Conservation (phyloP, 2,113 vertebrate species). For the Ophiodon elongatus region DNA sequence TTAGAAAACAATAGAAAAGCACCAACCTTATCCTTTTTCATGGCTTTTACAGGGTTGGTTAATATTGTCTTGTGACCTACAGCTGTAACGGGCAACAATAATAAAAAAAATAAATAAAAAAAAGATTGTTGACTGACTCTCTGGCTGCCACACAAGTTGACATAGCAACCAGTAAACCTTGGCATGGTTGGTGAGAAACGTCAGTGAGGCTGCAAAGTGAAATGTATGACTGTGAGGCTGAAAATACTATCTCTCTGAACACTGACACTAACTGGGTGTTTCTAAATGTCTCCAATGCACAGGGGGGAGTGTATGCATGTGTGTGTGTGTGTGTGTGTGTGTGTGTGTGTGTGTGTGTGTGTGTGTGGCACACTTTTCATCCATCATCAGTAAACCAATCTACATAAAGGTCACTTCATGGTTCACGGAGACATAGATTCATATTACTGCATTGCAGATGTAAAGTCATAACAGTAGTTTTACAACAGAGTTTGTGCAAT, state of each 20-base stretch:
- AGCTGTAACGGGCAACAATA: neutral
- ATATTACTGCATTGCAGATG: slow-evolving; percentile 59
- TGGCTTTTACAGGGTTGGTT: neutral
- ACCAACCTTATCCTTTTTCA: neutral
- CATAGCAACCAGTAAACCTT: slow-evolving; percentile 63
- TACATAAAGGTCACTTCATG: slow-evolving; percentile 47
- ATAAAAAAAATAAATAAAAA: neutral
- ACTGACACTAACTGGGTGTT: neutral
- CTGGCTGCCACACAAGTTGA: slow-evolving; percentile 44
- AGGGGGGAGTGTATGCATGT: neutral
- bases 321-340: neutral
- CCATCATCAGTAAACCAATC: slow-evolving; percentile 36
- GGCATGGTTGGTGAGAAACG: slow-evolving; percentile 38
- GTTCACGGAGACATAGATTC: neutral
- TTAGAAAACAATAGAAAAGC: neutral
- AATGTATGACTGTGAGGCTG: slow-evolving; percentile 33
- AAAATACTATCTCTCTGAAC: slow-evolving; percentile 32
- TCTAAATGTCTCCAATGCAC: slow-evolving; percentile 18
- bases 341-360: neutral
- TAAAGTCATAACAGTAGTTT: slow-evolving; percentile 8
- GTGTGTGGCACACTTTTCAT: slow-evolving; percentile 38
- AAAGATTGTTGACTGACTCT: slow-evolving; percentile 24
- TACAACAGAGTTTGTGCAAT: neutral
- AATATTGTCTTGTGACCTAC: neutral
- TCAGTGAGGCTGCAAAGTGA: slow-evolving; percentile 31